Evolutionary conservation across 53 echinoderm and acorn worm species (phyloP).

Genomic region (Mesocentrotus franciscanus): DNA sequence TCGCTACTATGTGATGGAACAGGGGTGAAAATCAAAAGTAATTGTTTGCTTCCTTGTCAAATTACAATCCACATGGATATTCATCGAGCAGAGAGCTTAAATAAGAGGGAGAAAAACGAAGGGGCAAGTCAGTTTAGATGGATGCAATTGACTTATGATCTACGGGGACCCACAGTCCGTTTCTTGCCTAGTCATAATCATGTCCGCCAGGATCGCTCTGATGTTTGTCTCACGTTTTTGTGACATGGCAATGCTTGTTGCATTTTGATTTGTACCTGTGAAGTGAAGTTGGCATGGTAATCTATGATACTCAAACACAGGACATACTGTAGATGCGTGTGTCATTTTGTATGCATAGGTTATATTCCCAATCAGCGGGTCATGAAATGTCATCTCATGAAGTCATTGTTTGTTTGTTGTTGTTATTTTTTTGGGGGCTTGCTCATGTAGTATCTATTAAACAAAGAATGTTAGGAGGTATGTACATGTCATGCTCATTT

Average conservation of each 20-base stretch:
- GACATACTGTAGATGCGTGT: neutral
- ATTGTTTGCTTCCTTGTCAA: conserved; percentile 55
- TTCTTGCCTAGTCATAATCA: conserved; percentile 55
- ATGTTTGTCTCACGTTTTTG: conserved; percentile 30
- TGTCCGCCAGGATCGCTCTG: neutral
- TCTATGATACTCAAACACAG: neutral
- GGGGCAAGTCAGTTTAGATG: conserved; percentile 33
- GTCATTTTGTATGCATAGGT: neutral
- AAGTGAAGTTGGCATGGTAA: neutral
- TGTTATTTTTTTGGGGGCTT: too few relatives aligned
- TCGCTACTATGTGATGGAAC: conserved; percentile 1
- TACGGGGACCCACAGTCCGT: neutral
- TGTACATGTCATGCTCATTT: too few relatives aligned
- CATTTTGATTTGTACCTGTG: neutral
- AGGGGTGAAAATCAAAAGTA: conserved; percentile 31
- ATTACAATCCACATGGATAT: conserved; percentile 40
- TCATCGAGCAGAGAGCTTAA: neutral
- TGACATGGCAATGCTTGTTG: conserved; percentile 19
- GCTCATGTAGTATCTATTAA: too few relatives aligned
- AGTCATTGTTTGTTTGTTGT: neutral
- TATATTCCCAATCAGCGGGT: neutral
- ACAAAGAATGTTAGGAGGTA: too few relatives aligned
- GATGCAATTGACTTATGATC: conserved; percentile 23
- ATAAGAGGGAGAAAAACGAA: neutral
- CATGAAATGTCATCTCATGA: neutral